Evolutionary conservation across 1,140 invertebrate species (phyloP).

Genomic region (Neodiprion lecontei): DNA sequence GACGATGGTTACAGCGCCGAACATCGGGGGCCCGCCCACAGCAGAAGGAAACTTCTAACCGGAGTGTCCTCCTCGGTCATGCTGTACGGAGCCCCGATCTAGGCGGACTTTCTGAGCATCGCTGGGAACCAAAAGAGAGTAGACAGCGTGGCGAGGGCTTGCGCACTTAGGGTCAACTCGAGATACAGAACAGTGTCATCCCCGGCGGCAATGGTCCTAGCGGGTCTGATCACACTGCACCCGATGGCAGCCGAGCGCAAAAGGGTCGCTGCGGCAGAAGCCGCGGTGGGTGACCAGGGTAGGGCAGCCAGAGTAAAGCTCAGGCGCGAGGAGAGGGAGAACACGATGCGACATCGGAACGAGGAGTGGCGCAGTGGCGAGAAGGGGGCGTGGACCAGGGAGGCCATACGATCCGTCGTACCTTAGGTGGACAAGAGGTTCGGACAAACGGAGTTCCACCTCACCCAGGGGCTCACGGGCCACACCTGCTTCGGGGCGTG

Average conservation of each 20-base stretch:
- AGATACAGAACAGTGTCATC: not conserved
- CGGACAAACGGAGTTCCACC: not conserved
- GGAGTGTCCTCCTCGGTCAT: too few species aligned
- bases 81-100: too few species aligned
- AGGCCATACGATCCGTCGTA: not conserved
- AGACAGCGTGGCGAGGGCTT: too few species aligned
- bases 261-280: not conserved
- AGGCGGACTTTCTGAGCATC: too few species aligned
- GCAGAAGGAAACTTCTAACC: too few species aligned
- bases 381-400: not conserved
- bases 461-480: too few species aligned
- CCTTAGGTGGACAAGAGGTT: not conserved
- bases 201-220: not conserved
- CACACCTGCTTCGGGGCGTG: not conserved
- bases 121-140: too few species aligned
- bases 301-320: not conserved
- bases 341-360: not conserved
- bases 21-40: not conserved
- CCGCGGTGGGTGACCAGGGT: not conserved
- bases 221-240: not conserved
- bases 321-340: not conserved
- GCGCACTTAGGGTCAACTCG: too few species aligned
- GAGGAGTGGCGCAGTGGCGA: not conserved
- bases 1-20: not conserved
- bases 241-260: not conserved